Evolutionary conservation across 1,140 invertebrate genomes (phyloP).

Genomic region (Cyclargus thomasi): DNA sequence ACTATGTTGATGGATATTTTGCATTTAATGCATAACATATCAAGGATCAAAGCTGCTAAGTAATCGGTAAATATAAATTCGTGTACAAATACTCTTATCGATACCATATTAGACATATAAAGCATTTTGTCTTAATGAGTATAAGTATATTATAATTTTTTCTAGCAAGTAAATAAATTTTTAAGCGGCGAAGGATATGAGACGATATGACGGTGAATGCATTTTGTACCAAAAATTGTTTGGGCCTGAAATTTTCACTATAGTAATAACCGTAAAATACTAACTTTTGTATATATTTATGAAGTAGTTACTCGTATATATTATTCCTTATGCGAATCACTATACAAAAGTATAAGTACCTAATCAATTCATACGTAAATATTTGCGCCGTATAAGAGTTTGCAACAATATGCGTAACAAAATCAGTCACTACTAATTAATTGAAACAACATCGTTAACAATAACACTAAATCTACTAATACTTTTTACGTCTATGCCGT

Average conservation of each 20-base stretch:
- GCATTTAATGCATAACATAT: conserved; percentile 2
- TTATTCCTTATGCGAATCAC: neutral
- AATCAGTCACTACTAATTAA: neutral
- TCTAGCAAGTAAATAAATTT: conserved; percentile 25
- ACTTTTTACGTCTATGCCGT: neutral
- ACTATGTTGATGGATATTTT: neutral
- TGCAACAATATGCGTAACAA: neutral
- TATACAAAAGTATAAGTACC: neutral
- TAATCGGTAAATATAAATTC: conserved; percentile 17
- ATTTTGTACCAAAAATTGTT: conserved; percentile 54
- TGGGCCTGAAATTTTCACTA: neutral
- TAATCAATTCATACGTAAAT: too few relatives aligned
- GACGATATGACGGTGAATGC: conserved; percentile 60
- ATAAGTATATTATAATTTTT: conserved; percentile 22
- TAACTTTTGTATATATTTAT: neutral
- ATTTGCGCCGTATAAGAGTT: neutral
- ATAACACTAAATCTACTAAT: neutral
- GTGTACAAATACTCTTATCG: conserved; percentile 20
- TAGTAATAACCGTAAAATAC: neutral
- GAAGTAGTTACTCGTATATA: neutral
- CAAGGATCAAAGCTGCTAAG: neutral
- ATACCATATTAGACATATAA: conserved; percentile 17
- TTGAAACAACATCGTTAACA: neutral
- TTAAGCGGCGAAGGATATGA: conserved; percentile 45
- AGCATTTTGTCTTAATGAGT: conserved; percentile 18